A percentile compares a stretch with the other conserved stretches of the same genome.
Conservation (phyloP, 1,140 invertebrate species). For the Plectus sambesii region DNA sequence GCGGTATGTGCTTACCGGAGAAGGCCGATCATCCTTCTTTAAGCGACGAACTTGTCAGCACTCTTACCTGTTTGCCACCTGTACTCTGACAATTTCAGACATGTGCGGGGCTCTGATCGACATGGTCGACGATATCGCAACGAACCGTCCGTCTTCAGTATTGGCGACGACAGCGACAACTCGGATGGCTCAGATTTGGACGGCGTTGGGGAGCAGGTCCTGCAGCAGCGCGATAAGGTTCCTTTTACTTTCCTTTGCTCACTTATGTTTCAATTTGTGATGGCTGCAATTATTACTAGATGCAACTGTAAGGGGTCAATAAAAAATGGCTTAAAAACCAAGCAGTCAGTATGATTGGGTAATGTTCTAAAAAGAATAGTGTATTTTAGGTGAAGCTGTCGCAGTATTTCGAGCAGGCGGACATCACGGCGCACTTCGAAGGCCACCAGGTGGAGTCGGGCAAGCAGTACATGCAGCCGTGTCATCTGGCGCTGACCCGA, state of each 20-base stretch:
- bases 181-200: conserved; percentile 52
- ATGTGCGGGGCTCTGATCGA: conserved; percentile 65
- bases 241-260: conserved; percentile 17
- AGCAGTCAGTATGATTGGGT: no score
- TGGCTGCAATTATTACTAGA: no score
- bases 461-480: conserved; percentile 44
- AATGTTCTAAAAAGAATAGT: no score
- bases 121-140: conserved; percentile 75
- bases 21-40: no score
- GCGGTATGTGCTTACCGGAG: no score
- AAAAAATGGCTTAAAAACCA: no score
- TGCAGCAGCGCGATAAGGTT: no score
- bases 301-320: no score
- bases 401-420: conserved; percentile 61
- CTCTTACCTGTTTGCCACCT: no score
- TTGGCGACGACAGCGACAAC: conserved; percentile 82
- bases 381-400: conserved; percentile 17
- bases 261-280: no score
- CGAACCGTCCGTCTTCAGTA: conserved; percentile 81
- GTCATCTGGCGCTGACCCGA: conserved; percentile 75
- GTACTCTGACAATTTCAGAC: no score
- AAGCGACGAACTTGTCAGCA: no score
- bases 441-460: conserved; percentile 78
- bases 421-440: conserved; percentile 69
- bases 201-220: conserved; percentile 38